These are phyloP conservation scores for Tortrix viridana DNA, from an alignment of 2,888 invertebrate species.

Conservation along the genomic window DNA sequence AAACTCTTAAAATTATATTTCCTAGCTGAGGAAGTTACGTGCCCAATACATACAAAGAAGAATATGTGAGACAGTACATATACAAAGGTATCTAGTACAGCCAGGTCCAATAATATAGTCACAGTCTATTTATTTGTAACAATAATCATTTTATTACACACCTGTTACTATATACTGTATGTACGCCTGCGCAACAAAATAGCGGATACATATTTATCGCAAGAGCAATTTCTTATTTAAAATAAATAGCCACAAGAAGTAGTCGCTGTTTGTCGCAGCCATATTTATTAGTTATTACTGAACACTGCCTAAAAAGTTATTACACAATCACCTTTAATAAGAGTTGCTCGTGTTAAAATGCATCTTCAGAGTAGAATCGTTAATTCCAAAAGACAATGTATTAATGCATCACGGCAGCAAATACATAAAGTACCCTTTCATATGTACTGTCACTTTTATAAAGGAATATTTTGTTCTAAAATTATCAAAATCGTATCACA, in stretches of 20 bases:
- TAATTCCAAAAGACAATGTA: too few relatives aligned
- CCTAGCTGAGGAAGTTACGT: constrained; percentile 69
- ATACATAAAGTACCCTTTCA: constrained; percentile 15
- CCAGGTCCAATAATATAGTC: not conserved
- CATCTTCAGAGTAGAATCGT: too few relatives aligned
- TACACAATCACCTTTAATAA: too few relatives aligned
- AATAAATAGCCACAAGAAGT: not conserved
- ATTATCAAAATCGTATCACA: constrained; percentile 73
- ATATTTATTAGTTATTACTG: not conserved
- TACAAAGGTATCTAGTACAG: constrained; percentile 13
- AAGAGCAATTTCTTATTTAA: too few relatives aligned
- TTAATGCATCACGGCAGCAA: too few relatives aligned
- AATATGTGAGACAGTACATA: constrained; percentile 41
- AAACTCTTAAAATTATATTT: constrained; percentile 41
- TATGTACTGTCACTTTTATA: constrained; percentile 23
- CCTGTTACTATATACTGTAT: too few relatives aligned
- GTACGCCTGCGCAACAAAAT: too few relatives aligned
- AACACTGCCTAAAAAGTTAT: not conserved
- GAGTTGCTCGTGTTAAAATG: too few relatives aligned
- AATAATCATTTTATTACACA: too few relatives aligned
- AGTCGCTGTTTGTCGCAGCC: too few relatives aligned
- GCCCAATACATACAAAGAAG: constrained; percentile 67
- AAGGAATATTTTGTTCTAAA: constrained; percentile 68
- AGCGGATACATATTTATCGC: too few relatives aligned
- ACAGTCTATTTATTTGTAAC: too few relatives aligned